phyloP scores from a whole-genome alignment of 2,888 invertebrate genomes.

The Stegana nigrithorax region DNA sequence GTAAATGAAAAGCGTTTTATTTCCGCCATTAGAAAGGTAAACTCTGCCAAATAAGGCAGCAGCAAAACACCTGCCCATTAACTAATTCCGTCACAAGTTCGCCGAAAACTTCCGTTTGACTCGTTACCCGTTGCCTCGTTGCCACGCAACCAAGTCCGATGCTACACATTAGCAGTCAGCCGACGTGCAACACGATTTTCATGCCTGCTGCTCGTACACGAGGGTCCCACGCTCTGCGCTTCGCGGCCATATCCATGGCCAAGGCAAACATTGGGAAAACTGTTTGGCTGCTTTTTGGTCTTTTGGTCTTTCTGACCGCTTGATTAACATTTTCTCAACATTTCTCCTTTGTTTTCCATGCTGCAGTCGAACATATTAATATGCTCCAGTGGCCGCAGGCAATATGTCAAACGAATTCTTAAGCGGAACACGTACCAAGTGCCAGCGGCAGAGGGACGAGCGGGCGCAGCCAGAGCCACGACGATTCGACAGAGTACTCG shows the following conservation, averaged over 20 bases:
- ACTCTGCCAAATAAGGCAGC: conserved; percentile 24
- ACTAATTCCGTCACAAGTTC: neutral
- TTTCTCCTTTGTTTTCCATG: conserved; percentile 24
- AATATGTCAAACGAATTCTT: conserved; percentile 58
- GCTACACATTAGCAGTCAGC: conserved; percentile 50
- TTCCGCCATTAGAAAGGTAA: conserved; percentile 42
- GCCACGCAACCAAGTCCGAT: conserved; percentile 32
- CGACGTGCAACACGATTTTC: conserved; percentile 43
- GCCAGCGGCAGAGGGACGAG: neutral
- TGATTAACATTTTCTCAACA: conserved; percentile 56
- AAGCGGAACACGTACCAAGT: conserved; percentile 51
- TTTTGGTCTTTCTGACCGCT: conserved; percentile 42
- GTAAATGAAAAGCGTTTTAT: conserved; percentile 41
- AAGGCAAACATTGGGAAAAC: too few relatives aligned
- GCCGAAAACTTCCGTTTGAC: conserved; percentile 49
- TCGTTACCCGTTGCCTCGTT: conserved; percentile 22
- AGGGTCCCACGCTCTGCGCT: conserved; percentile 46
- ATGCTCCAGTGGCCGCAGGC: conserved; percentile 48
- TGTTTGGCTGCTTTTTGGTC: conserved; percentile 26
- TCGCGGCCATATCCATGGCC: conserved; percentile 20
- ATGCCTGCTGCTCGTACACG: conserved; percentile 31
- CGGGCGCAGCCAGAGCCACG: too few relatives aligned
- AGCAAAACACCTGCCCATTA: conserved; percentile 18
- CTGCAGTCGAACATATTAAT: conserved; percentile 39
- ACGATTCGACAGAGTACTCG: conserved; percentile 34